Evolutionary conservation across 2,113 vertebrate species (phyloP), one percentile per base, ranked within the genome.

Genomic region (Acrocephalus kingi): DNA sequence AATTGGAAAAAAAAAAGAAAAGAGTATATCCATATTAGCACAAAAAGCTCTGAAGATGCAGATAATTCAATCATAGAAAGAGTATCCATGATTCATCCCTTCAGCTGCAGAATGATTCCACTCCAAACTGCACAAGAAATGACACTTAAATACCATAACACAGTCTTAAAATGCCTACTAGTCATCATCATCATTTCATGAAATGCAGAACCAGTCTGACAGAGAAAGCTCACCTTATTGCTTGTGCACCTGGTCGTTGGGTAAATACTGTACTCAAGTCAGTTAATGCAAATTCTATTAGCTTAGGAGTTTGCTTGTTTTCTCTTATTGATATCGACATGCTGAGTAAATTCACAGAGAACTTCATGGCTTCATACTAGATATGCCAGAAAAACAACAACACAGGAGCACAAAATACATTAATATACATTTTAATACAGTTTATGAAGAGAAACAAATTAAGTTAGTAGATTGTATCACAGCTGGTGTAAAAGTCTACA

Each of bases 311-410:
- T 94, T 98, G 97, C 61, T 96, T 97, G 56, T 97, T 96, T 97
- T 99, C 98, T 97, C 99, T 98, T 92, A 99, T 96, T 49, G 98
- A 97, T 89, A 99, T 31, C 30, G 98, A 98, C 98, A 99, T 98
- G 74, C 97, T 99, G 88, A 98, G 85, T 96, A 99, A 98, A 76
- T 99, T 98, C 97, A 99, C 98, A 83, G 98, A 98, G 25, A 99
- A 96, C 95, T 99, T 99, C 98, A 99, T 98, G 94, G 99, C 98
- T 97, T 99, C 99, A 98, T 99, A 99, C 99, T 99, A 98, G 73
- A 77, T 35, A 97, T 74, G 66, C 27, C 86, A 85, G 84, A 87
- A 84, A 95, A 71, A 90, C 45, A 90, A 83, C 21, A 61, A 72
- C 11, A 90, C 25, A 14, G 5, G 19, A 31, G 61, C 31, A 83